These are phyloP conservation scores for Subacronicta megacephala DNA, from an alignment of 2,888 invertebrate species.

Conservation along the genomic window DNA sequence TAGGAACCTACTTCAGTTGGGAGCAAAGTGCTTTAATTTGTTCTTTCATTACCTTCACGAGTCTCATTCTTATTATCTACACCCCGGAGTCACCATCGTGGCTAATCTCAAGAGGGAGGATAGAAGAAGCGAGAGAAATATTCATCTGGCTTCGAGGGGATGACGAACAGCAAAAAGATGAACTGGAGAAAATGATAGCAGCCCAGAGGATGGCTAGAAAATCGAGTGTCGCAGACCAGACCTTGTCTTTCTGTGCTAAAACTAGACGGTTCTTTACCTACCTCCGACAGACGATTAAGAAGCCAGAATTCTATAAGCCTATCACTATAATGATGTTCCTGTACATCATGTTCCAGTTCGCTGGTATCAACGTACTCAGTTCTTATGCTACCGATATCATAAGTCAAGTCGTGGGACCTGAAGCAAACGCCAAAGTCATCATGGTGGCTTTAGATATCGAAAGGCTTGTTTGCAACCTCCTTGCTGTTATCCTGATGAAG, in stretches of 20 bases:
- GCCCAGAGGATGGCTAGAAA: conserved; percentile 78
- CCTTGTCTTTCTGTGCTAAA: conserved; percentile 61
- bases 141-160: conserved; percentile 90
- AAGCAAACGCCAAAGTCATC: conserved; percentile 90
- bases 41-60: conserved; percentile 84
- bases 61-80: conserved; percentile 86
- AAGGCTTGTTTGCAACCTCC: conserved; percentile 89
- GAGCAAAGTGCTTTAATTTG: conserved; percentile 88
- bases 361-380: conserved; percentile 92
- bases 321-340: conserved; percentile 90
- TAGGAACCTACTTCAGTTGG: conserved; percentile 91
- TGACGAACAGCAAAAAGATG: conserved; percentile 74
- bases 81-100: conserved; percentile 92
- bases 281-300: conserved; percentile 70
- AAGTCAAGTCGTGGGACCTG: conserved; percentile 88
- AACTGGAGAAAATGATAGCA: conserved; percentile 83
- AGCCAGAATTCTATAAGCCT: conserved; percentile 90
- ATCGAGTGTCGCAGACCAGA: conserved; percentile 69
- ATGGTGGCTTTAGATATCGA: conserved; percentile 91
- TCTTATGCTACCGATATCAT: conserved; percentile 92
- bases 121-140: conserved; percentile 88
- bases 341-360: conserved; percentile 92
- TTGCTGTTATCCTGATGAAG: conserved; percentile 90
- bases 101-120: conserved; percentile 90
- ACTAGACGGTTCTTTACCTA: conserved; percentile 67